Evolutionary conservation across 2,113 vertebrate genomes (phyloP), one percentile per base, ranked within the genome.

Genomic region (Reinhardtius hippoglossoides): DNA sequence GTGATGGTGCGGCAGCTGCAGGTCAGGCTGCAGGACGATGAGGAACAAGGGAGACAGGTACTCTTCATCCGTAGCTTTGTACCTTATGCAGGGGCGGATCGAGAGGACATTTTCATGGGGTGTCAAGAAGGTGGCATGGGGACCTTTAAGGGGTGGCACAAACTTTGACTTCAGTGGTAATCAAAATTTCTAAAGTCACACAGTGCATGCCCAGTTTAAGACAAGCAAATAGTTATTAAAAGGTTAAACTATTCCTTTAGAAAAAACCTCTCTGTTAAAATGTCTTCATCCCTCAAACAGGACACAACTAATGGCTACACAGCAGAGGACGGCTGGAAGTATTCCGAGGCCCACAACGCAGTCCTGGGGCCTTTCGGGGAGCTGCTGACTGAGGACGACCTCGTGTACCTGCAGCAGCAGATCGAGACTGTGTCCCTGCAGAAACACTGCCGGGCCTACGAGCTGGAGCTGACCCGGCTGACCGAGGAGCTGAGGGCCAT

Each of bases 331-430:
- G 81, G 92, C 71, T 98, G 97, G 96, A 93, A 92, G 72, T 98
- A 95, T 88, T 98, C 96, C 0, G 92, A 93, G 58, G 62, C 90
- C 0, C 95, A 95, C 82, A 95, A 95, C 18, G 97, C 96, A 10
- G 90, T 98, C 74, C 86, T 98, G 89, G 97, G 97, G 7, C 97
- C 97, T 16, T 98, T 96, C 16, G 97, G 97, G 21, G 97, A 98
- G 85, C 93, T 99, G 65, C 88, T 99, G 67, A 98, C 96, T 0
- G 96, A 98, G 74, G 94, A 96, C 0, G 97, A 98, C 88, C 91
- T 98, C 67, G 46, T 93, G 42, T 94, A 95, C 78, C 80, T 98
- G 84, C 96, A 98, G 87, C 86, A 91, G 80, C 96, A 97, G 68
- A 96, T 97, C 1, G 94, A 96, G 12, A 93, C 91, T 12, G 93